phyloP scores from a whole-genome alignment of 1,140 invertebrate genomes.

The Pentalonia nigronervosa region DNA sequence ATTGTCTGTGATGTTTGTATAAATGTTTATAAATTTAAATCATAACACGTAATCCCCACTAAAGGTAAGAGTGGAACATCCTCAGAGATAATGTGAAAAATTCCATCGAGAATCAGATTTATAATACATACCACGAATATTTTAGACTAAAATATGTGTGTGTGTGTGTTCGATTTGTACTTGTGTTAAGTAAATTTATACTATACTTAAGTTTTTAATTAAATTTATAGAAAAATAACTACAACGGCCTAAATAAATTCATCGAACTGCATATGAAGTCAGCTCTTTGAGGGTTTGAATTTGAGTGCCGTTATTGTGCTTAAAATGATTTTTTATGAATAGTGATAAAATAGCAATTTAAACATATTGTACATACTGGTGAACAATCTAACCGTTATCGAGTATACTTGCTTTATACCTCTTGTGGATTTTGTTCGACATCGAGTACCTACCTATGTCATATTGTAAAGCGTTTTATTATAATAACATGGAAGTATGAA shows the following conservation, averaged over 20 bases:
- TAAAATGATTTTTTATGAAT: not conserved
- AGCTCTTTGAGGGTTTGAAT: not conserved
- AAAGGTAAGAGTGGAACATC: not conserved
- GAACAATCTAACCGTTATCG: not conserved
- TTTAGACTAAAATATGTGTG: not conserved
- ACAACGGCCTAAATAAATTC: not conserved
- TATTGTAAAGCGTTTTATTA: not conserved
- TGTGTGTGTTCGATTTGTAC: no score
- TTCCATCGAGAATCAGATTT: not conserved
- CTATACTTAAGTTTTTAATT: not conserved
- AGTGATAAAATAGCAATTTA: slow-evolving; percentile 1
- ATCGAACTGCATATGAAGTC: not conserved
- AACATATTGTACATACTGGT: not conserved
- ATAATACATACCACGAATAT: not conserved
- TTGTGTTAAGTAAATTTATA: no score
- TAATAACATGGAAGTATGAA: not conserved
- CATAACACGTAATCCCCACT: not conserved
- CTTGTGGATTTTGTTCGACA: not conserved
- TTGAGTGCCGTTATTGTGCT: not conserved
- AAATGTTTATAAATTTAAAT: not conserved
- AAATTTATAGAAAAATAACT: not conserved
- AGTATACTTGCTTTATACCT: not conserved
- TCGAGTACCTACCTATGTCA: not conserved
- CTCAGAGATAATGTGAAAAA: not conserved
- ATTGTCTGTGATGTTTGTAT: not conserved